Evolutionary conservation across 2,113 vertebrate genomes (phyloP).

Genomic region (Delphinus delphis): DNA sequence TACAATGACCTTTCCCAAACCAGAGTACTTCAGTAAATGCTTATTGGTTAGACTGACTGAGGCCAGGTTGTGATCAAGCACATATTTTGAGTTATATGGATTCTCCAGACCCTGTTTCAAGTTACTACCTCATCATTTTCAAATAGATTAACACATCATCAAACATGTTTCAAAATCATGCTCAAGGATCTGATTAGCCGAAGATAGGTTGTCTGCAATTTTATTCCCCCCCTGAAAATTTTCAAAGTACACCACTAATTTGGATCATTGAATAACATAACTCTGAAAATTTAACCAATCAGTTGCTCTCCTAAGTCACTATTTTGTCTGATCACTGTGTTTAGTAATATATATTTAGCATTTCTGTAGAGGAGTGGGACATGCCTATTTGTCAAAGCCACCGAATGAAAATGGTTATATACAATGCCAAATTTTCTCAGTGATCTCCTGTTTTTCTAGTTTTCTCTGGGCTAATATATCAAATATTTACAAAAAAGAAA

Average conservation of each 20-base stretch:
- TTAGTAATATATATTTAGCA: constrained; percentile 25
- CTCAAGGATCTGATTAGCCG: constrained; percentile 47
- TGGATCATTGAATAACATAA: constrained; percentile 42
- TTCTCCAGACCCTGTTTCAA: background rate
- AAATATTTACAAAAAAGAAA: constrained; percentile 31
- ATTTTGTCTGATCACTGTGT: constrained; percentile 26
- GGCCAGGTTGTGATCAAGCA: background rate
- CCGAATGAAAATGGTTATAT: background rate
- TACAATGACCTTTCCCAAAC: background rate
- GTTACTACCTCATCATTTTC: constrained; percentile 53
- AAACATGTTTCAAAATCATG: constrained; percentile 38
- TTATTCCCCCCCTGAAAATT: constrained; percentile 4
- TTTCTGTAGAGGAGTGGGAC: background rate
- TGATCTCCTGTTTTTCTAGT: background rate
- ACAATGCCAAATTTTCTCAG: background rate
- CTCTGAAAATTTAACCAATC: constrained; percentile 48
- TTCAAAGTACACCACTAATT: constrained; percentile 57
- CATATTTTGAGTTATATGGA: background rate
- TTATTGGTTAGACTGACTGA: background rate
- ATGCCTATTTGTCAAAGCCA: background rate
- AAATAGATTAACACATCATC: constrained; percentile 47
- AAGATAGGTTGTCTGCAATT: constrained; percentile 15
- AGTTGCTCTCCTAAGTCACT: constrained; percentile 5
- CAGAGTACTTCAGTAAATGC: background rate
- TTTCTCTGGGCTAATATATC: background rate